Conservation (phyloP, 2,888 invertebrate genomes). For the Conomelus anceps region DNA sequence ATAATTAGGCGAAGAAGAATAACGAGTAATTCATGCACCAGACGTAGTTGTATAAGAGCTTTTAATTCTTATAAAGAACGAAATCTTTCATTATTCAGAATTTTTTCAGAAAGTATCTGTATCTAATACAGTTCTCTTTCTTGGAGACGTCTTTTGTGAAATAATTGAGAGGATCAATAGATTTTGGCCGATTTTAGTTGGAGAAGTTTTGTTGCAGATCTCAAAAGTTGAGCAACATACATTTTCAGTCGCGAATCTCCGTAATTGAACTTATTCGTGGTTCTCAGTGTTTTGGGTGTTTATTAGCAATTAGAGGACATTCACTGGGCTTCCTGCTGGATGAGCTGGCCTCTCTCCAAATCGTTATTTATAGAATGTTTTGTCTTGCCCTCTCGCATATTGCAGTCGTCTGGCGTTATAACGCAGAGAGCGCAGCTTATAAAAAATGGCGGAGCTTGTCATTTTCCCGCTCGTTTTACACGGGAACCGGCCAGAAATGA, state of each 20-base stretch:
- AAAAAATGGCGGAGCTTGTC: neutral
- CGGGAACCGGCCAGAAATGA: neutral
- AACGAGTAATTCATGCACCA: too few species aligned
- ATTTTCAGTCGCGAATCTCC: neutral
- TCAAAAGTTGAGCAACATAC: neutral
- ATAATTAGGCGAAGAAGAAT: too few species aligned
- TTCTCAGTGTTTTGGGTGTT: neutral
- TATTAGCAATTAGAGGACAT: neutral
- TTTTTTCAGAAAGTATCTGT: too few species aligned
- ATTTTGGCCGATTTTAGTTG: neutral
- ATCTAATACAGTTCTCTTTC: too few species aligned
- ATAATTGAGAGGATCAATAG: neutral
- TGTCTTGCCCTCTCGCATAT: neutral
- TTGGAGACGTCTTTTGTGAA: neutral
- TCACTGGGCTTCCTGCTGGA: neutral
- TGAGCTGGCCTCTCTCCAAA: neutral
- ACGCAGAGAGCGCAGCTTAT: neutral
- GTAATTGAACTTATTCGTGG: neutral
- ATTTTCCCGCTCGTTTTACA: neutral
- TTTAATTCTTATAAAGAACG: too few species aligned
- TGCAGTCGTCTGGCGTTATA: neutral
- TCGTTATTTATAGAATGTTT: neutral
- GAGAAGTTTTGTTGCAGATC: too few species aligned
- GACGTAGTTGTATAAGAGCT: too few species aligned
- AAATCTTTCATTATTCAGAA: too few species aligned